phyloP scores from a whole-genome alignment of 2,888 invertebrate genomes.

The Xiphydria camelus region DNA sequence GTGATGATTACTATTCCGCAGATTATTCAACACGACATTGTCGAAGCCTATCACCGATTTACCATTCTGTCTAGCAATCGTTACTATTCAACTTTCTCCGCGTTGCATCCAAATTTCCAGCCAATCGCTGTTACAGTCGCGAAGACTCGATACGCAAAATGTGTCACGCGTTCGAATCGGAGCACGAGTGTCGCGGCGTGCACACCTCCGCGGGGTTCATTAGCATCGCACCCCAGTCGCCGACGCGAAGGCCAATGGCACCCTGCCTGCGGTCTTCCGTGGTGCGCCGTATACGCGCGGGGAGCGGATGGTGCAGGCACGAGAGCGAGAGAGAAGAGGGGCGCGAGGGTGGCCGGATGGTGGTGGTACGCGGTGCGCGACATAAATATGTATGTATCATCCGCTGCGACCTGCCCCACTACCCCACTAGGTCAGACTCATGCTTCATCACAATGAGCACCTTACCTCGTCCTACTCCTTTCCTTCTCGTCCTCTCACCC shows the following conservation, averaged over 20 bases:
- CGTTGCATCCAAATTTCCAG: no score
- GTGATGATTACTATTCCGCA: no score
- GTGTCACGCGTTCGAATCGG: no score
- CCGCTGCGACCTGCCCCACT: slow-evolving; percentile 55
- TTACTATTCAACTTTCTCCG: no score
- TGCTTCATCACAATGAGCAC: slow-evolving; percentile 56
- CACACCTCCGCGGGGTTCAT: slow-evolving; percentile 10
- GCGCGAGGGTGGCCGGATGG: not conserved
- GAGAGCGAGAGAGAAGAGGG: slow-evolving; percentile 1
- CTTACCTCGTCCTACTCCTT: slow-evolving; percentile 18
- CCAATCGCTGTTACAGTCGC: no score
- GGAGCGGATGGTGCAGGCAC: not conserved
- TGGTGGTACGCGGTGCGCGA: slow-evolving; percentile 50
- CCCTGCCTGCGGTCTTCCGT: slow-evolving; percentile 15
- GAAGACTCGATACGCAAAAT: no score
- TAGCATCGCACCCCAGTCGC: slow-evolving; percentile 16
- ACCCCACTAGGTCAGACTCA: slow-evolving; percentile 58
- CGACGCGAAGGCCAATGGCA: slow-evolving; percentile 18
- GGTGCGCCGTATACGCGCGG: slow-evolving; percentile 13
- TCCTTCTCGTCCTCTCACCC: slow-evolving; percentile 17
- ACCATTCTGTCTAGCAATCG: no score
- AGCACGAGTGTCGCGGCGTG: no score
- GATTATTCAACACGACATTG: no score
- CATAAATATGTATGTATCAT: slow-evolving; percentile 53
- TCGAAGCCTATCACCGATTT: no score